phyloP scores from a whole-genome alignment of 2,888 invertebrate genomes.

The Coronaproctus castanopsis region DNA sequence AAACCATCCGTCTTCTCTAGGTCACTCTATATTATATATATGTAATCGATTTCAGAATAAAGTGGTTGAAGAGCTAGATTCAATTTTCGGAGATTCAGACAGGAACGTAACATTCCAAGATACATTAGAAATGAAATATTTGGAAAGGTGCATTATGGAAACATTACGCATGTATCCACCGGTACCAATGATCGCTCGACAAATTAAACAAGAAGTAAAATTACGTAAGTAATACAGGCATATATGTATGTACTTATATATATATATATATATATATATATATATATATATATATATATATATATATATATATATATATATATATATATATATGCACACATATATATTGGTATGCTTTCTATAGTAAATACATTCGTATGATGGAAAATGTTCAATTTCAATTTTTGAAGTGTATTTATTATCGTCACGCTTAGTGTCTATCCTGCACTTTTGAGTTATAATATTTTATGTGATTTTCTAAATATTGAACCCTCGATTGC shows the following conservation, averaged over 20 bases:
- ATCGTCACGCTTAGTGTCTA: too few relatives aligned
- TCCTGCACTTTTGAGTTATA: too few relatives aligned
- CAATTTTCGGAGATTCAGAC: constrained; percentile 54
- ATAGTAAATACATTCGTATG: too few relatives aligned
- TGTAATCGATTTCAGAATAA: constrained; percentile 33
- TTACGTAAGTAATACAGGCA: constrained; percentile 33
- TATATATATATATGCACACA: neutral
- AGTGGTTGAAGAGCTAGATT: constrained; percentile 49
- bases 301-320: constrained; percentile 1
- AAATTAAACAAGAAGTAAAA: constrained; percentile 47
- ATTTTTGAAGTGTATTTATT: too few relatives aligned
- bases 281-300: constrained; percentile 4
- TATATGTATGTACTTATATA: constrained; percentile 9
- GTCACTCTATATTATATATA: too few relatives aligned
- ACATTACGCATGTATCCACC: constrained; percentile 59
- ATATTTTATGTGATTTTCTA: too few relatives aligned
- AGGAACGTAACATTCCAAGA: constrained; percentile 59
- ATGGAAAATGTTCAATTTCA: too few relatives aligned
- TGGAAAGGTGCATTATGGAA: constrained; percentile 63
- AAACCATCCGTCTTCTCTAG: too few relatives aligned
- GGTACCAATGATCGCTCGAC: constrained; percentile 54
- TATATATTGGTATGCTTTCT: neutral
- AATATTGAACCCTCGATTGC: too few relatives aligned
- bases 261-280: constrained; percentile 6
- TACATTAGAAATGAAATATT: constrained; percentile 65